Conservation (phyloP, 2,888 invertebrate species). For the Pachymerium ferrugineum region DNA sequence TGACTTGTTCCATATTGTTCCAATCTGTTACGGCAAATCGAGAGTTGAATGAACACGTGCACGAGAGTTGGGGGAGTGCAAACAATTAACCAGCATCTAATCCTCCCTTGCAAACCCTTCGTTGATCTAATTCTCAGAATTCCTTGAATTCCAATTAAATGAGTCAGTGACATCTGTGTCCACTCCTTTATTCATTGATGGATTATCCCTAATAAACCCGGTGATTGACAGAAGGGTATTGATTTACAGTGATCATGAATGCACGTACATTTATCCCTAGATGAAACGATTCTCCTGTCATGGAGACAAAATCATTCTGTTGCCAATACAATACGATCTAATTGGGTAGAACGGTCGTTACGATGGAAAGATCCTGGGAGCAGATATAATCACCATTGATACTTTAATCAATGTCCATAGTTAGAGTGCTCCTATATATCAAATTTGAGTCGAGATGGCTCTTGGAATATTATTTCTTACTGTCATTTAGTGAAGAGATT, state of each 20-base stretch:
- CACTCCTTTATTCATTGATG: too few relatives aligned
- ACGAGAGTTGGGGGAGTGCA: neutral
- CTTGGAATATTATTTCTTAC: too few relatives aligned
- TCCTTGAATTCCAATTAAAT: neutral
- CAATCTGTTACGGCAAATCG: neutral
- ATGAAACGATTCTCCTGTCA: too few relatives aligned
- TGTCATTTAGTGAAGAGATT: too few relatives aligned
- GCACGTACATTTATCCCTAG: too few relatives aligned
- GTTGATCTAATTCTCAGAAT: neutral
- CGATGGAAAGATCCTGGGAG: neutral
- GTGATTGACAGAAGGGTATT: too few relatives aligned
- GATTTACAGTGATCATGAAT: too few relatives aligned
- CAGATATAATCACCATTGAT: neutral
- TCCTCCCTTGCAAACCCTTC: neutral
- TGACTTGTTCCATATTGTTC: neutral
- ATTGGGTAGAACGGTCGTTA: neutral
- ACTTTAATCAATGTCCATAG: neutral
- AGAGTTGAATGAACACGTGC: conserved; percentile 7
- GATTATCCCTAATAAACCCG: too few relatives aligned
- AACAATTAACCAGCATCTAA: neutral
- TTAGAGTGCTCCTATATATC: neutral
- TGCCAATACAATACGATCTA: neutral
- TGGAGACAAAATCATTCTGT: neutral
- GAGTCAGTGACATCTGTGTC: too few relatives aligned
- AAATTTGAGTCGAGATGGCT: too few relatives aligned